Evolutionary conservation across 2,113 vertebrate species (phyloP).

Genomic region (Saimiri boliviensis): DNA sequence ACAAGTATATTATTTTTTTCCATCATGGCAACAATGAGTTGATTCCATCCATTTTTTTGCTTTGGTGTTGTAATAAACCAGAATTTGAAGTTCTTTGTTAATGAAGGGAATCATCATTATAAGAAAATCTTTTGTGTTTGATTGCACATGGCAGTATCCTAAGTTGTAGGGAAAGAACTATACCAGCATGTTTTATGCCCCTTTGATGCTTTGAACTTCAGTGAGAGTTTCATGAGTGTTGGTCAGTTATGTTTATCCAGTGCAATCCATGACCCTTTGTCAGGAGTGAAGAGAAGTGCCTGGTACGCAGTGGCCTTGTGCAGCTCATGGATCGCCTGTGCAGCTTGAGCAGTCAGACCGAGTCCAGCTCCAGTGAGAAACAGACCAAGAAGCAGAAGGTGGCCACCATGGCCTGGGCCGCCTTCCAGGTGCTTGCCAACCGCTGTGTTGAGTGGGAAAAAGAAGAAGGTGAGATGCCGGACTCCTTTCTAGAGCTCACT

Average conservation of each 20-base stretch:
- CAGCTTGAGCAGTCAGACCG: slow-evolving; percentile 95
- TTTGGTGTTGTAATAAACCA: not conserved
- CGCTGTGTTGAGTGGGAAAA: slow-evolving; percentile 99
- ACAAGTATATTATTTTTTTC: not conserved
- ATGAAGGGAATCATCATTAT: not conserved
- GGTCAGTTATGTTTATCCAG: not conserved
- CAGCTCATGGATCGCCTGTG: slow-evolving; percentile 98
- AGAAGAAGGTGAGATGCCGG: slow-evolving; percentile 91
- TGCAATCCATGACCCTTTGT: not conserved
- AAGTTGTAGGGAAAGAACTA: not conserved
- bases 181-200: not conserved
- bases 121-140: not conserved
- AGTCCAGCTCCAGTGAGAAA: slow-evolving; percentile 96
- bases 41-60: slow-evolving; percentile 15
- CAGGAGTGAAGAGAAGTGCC: slow-evolving; percentile 98
- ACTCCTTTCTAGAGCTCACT: not conserved
- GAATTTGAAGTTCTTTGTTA: not conserved
- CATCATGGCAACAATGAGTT: not conserved
- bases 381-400: slow-evolving; percentile 99
- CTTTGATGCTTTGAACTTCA: not conserved
- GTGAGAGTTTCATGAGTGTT: not conserved
- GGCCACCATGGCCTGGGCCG: slow-evolving; percentile 99
- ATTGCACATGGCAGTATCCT: not conserved
- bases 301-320: slow-evolving; percentile 97
- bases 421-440: slow-evolving; percentile 98